phyloP scores from a whole-genome alignment of 2,113 vertebrate genomes.

The Tetrax tetrax region DNA sequence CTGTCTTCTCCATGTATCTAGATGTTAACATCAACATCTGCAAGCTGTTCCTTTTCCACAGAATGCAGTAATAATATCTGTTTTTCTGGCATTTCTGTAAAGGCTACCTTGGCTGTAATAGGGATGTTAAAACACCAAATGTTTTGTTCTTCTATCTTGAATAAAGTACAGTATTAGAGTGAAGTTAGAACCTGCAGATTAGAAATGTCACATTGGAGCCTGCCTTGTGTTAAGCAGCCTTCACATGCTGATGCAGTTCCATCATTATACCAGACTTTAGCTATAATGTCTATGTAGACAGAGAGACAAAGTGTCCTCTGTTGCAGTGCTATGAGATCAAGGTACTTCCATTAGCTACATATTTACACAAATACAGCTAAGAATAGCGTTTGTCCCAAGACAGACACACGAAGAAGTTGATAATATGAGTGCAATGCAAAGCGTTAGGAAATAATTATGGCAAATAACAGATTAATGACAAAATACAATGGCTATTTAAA shows the following conservation, averaged over 20 bases:
- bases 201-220: not conserved
- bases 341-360: not conserved
- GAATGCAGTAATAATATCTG: not conserved
- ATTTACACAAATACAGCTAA: not conserved
- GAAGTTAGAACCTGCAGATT: not conserved
- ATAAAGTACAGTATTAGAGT: not conserved
- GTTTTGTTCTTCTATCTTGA: not conserved
- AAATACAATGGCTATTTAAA: not conserved
- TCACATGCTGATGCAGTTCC: not conserved
- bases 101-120: not conserved
- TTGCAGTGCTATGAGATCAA: not conserved
- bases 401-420: not conserved
- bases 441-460: not conserved
- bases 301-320: not conserved
- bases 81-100: not conserved
- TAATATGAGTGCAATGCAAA: not conserved
- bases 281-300: not conserved
- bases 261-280: not conserved
- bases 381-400: not conserved
- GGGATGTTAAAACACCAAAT: not conserved
- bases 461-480: not conserved
- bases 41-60: not conserved
- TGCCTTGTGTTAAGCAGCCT: not conserved
- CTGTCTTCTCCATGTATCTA: not conserved
- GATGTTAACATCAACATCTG: not conserved